Percentiles rank a stretch among this genome's conserved stretches.
phyloP scores from a whole-genome alignment of 2,797 vertebrate species.

The Mionectes olivaceus region DNA sequence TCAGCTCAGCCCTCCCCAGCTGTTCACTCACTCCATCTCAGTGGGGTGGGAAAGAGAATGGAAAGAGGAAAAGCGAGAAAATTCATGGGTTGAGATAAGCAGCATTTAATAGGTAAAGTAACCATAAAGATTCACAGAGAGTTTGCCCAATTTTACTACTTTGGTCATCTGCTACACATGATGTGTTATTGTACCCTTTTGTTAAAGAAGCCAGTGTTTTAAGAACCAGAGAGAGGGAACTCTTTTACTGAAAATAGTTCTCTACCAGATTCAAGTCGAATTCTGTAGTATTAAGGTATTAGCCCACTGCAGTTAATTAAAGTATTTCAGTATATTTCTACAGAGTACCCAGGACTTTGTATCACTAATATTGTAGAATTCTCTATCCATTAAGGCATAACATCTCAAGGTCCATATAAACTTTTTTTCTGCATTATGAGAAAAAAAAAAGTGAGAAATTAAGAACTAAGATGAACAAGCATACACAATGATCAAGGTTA shows the following conservation, averaged over 20 bases:
- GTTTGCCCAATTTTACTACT: neutral
- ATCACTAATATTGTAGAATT: neutral
- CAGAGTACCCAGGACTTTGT: neutral
- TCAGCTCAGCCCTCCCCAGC: neutral
- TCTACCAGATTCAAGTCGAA: neutral
- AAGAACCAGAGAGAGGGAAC: neutral
- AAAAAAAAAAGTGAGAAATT: neutral
- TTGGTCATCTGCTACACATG: neutral
- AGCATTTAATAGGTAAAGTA: neutral
- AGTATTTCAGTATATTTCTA: neutral
- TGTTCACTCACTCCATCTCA: neutral
- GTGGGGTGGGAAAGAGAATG: neutral
- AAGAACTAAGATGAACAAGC: neutral
- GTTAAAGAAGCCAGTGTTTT: neutral
- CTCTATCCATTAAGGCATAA: neutral
- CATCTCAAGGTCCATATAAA: neutral
- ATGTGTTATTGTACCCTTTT: neutral
- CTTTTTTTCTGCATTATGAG: neutral
- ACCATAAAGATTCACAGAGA: neutral
- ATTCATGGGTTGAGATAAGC: neutral
- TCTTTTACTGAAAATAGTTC: neutral
- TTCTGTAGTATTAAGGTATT: neutral
- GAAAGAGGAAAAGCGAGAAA: neutral
- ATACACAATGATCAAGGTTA: neutral
- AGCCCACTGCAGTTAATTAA: neutral